phyloP scores from a whole-genome alignment of 2,797 vertebrate species.

The Chrosomus eos region DNA sequence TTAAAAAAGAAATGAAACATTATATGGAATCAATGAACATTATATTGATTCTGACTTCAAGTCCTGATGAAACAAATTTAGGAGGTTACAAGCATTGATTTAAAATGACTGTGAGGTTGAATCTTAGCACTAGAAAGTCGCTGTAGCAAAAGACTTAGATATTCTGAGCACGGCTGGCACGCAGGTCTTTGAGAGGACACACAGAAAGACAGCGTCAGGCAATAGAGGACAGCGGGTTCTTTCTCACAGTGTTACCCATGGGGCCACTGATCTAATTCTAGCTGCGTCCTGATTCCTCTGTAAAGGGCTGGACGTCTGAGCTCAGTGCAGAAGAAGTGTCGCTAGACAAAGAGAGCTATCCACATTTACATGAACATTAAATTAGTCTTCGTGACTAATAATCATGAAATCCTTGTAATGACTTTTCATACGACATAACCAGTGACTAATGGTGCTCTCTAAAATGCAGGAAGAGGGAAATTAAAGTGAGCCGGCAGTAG shows the following conservation, averaged over 20 bases:
- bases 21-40: neutral
- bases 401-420: conserved; percentile 12
- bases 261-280: conserved; percentile 55
- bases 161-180: conserved; percentile 32
- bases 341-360: conserved; percentile 26
- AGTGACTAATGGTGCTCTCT: conserved; percentile 7
- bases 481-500: no score
- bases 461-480: conserved; percentile 2
- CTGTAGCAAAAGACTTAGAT: neutral
- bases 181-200: conserved; percentile 45
- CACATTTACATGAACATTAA: conserved; percentile 29
- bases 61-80: neutral
- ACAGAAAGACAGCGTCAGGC: conserved; percentile 28
- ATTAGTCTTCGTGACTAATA: conserved; percentile 35
- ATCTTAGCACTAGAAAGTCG: conserved; percentile 6
- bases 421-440: conserved; percentile 2
- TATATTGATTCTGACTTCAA: neutral
- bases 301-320: conserved; percentile 12
- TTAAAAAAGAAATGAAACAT: neutral
- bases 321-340: neutral
- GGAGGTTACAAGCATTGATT: neutral
- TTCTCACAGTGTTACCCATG: conserved; percentile 35
- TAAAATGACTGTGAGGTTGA: neutral
- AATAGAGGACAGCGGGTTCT: conserved; percentile 56
- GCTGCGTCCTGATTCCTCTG: conserved; percentile 40